phyloP scores from a whole-genome alignment of 2,797 vertebrate species.

The Oreochromis mossambicus region DNA sequence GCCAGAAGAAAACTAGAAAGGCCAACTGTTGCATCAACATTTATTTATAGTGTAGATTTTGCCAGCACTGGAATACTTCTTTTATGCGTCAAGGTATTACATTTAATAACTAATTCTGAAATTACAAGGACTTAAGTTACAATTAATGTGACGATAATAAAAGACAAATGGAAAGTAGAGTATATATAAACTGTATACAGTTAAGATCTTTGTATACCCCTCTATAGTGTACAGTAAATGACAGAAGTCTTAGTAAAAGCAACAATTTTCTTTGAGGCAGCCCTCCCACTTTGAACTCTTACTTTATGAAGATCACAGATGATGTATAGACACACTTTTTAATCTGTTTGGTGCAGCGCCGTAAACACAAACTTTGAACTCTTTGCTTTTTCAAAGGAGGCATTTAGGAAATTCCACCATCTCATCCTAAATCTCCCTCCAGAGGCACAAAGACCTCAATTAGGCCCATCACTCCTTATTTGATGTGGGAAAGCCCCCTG shows the following conservation, averaged over 20 bases:
- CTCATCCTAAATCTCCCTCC: constrained; percentile 78
- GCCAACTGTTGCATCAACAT: constrained; percentile 12
- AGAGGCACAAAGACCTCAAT: constrained; percentile 80
- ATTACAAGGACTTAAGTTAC: background rate
- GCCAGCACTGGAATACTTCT: background rate
- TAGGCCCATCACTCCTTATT: constrained; percentile 77
- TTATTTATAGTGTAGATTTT: background rate
- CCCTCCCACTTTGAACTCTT: constrained; percentile 59
- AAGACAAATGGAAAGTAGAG: background rate
- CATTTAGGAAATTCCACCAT: constrained; percentile 81
- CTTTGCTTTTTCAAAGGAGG: constrained; percentile 70
- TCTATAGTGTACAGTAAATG: constrained; percentile 7
- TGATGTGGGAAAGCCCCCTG: constrained; percentile 81
- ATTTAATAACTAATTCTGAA: background rate
- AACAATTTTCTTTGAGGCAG: constrained; percentile 51
- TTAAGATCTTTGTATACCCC: constrained; percentile 8
- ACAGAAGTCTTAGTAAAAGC: constrained; percentile 45
- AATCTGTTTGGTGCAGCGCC: constrained; percentile 70
- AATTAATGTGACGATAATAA: background rate
- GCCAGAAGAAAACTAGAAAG: background rate
- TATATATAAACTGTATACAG: background rate
- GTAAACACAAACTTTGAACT: constrained; percentile 78
- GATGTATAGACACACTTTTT: constrained; percentile 63
- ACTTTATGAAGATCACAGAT: constrained; percentile 59
- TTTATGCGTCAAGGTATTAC: background rate